Evolutionary conservation across 2,888 invertebrate species (phyloP).

Genomic region (Cinara cedri): DNA sequence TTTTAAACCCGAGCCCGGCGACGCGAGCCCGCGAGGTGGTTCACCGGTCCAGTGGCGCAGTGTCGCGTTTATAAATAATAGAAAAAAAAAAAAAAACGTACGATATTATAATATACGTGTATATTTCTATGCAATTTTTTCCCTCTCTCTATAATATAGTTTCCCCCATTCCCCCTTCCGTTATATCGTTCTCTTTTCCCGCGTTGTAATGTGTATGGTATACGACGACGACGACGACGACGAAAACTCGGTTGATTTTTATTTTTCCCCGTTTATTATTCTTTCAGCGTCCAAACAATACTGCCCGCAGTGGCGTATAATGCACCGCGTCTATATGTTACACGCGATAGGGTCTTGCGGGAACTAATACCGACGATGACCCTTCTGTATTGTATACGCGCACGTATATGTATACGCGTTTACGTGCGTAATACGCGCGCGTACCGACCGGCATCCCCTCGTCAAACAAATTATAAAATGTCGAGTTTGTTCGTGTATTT

Average conservation of each 20-base stretch:
- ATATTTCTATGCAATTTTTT: constrained; percentile 17
- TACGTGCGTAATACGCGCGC: background rate
- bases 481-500: background rate
- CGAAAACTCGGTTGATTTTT: background rate
- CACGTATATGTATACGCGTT: background rate
- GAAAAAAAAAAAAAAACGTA: too few relatives aligned
- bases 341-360: background rate
- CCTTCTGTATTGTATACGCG: constrained; percentile 1
- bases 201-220: too few relatives aligned
- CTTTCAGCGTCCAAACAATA: too few relatives aligned
- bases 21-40: constrained; percentile 21
- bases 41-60: constrained; percentile 39
- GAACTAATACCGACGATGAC: constrained; percentile 9
- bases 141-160: too few relatives aligned
- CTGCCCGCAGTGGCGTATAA: background rate
- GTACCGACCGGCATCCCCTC: too few relatives aligned
- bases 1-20: constrained; percentile 49
- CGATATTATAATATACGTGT: background rate
- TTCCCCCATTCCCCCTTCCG: background rate
- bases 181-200: too few relatives aligned
- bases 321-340: background rate
- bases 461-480: constrained; percentile 16
- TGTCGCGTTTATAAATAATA: constrained; percentile 48
- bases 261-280: background rate
- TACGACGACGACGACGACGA: too few relatives aligned